Conservation (phyloP, 2,888 invertebrate species). For the Quadroppia sp. region DNA sequence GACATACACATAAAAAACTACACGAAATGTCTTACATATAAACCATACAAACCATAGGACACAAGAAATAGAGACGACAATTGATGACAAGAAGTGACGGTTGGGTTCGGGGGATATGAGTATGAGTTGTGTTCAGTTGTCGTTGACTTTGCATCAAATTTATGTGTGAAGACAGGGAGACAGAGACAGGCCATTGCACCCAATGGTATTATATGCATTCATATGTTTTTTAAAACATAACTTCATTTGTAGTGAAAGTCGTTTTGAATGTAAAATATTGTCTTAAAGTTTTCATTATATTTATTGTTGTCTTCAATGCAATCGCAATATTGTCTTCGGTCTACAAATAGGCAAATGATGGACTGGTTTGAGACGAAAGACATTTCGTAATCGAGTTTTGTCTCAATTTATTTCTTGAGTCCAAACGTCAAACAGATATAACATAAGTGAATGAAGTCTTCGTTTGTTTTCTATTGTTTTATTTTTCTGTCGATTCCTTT, state of each 20-base stretch:
- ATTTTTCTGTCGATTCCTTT: not conserved
- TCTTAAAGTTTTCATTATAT: not conserved
- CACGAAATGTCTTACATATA: conserved; percentile 23
- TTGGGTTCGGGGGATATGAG: not conserved
- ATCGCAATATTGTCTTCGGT: conserved; percentile 20
- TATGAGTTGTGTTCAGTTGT: not conserved
- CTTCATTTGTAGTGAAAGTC: not conserved
- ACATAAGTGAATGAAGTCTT: conserved; percentile 29
- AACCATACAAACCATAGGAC: conserved; percentile 9
- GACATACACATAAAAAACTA: not conserved
- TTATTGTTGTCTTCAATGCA: not conserved
- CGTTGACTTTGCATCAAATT: conserved; percentile 27
- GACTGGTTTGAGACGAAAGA: conserved; percentile 1
- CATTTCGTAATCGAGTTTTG: conserved; percentile 17
- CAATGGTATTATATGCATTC: conserved; percentile 1
- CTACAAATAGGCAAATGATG: conserved; percentile 10
- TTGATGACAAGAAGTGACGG: conserved; percentile 15
- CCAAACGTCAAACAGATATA: conserved; percentile 12
- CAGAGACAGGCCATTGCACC: conserved; percentile 36
- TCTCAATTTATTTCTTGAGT: conserved; percentile 20
- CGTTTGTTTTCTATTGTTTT: not conserved
- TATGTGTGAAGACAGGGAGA: conserved; percentile 10
- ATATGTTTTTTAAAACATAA: not conserved
- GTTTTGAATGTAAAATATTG: not conserved
- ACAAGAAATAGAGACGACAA: not conserved